Evolutionary conservation across 2,888 invertebrate species (phyloP), one percentile per base, ranked within the genome.

Genomic region (Sisyra nigra): DNA sequence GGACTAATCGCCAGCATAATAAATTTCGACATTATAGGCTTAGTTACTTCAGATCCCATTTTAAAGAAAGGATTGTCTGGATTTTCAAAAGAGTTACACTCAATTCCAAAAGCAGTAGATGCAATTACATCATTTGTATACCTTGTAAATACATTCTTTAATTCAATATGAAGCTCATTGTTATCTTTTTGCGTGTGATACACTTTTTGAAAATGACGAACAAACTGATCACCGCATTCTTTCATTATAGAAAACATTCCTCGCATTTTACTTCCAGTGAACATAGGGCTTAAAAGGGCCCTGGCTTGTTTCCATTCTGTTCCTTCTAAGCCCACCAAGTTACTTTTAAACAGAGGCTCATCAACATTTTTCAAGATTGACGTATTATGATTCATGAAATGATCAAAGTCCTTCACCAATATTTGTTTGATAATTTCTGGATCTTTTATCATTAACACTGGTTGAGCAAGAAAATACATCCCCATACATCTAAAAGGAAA

Each of bases 111-210:
- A 1, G 67, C 69, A 15, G 65, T 61, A 1, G 66, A 61, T 0
- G 70, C 71, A 40, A 72, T 71, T 1, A 71, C 67, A 49, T 72
- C 71, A 45, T 66, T 69, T 1, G 67, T 57, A 46, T 60, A 68
- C n/a, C 68, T 57, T 2, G 63, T 61, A 2, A 62, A 62, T 2
- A 62, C 47, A 43, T 70, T 68, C 46, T 63, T 67, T 44, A 60
- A 52, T 32, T 69, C 68, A 1, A 66, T 15, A 5, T 48, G 46
- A 5, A 44, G 41, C 5, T 52, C 47, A 11, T 35, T 24, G 5
- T 17, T 34, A 7, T 6, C 14, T 3, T 10, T 11, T 42, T 36
- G 13, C 3, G 49, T 43, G 30, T 51, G 46, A n/a, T n/a, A n/a
- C n/a, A n/a, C n/a, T 6, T 49, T 45, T 31, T 50, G 33, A 33